These are phyloP conservation scores for Gymnarchus niloticus DNA, from an alignment of 2,113 vertebrate genomes.

Conservation along the genomic window DNA sequence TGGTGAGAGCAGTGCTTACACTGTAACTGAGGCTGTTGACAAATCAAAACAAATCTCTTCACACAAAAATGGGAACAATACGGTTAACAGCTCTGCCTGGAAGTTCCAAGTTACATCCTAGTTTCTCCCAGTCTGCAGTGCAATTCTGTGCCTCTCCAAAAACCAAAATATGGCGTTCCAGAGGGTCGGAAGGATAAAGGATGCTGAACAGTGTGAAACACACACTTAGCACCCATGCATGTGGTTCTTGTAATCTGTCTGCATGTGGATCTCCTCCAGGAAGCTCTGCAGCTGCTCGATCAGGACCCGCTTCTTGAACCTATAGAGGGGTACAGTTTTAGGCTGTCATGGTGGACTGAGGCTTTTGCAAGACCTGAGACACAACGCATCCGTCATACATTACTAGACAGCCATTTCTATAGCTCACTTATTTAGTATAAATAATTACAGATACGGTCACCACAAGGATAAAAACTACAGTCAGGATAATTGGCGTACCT, in stretches of 20 bases:
- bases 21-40: background rate
- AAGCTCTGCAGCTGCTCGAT: conserved; percentile 93
- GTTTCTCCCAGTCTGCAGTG: background rate
- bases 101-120: background rate
- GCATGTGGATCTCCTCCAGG: conserved; percentile 87
- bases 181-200: background rate
- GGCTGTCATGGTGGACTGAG: background rate
- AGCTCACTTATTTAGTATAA: background rate
- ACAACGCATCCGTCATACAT: background rate
- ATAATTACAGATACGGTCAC: background rate
- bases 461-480: conserved; percentile 5
- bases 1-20: background rate
- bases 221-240: conserved; percentile 61
- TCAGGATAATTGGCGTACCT: conserved; percentile 62
- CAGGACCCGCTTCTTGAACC: conserved; percentile 95
- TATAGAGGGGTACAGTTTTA: conserved; percentile 46
- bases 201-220: background rate
- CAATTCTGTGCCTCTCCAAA: background rate
- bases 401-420: background rate
- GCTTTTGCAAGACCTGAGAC: background rate
- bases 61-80: background rate
- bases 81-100: background rate
- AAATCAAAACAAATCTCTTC: background rate
- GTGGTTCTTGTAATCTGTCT: conserved; percentile 83
- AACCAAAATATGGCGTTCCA: background rate